phyloP scores from a whole-genome alignment of 2,797 vertebrate species.

The Danionella dracula region DNA sequence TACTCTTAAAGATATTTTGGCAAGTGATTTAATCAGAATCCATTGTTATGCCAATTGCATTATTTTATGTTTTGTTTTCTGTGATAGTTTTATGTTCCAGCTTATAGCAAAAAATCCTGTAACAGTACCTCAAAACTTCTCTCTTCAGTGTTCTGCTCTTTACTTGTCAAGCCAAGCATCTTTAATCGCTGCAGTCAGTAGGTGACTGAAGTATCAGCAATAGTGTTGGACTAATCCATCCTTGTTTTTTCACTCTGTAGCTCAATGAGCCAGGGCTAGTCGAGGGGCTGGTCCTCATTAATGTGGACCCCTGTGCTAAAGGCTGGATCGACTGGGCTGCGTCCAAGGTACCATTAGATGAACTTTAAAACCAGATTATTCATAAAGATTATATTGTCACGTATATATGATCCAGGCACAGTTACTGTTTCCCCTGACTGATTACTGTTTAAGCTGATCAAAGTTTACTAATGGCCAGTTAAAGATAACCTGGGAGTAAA shows the following conservation, averaged over 20 bases:
- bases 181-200: not conserved
- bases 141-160: not conserved
- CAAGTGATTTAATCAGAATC: no score
- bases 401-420: no score
- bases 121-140: not conserved
- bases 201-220: not conserved
- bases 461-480: no score
- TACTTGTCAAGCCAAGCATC: not conserved
- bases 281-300: constrained; percentile 89
- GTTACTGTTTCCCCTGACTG: no score
- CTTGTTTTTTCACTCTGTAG: constrained; percentile 57
- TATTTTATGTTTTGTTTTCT: not conserved
- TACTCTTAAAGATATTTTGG: no score
- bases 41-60: no score
- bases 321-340: constrained; percentile 97
- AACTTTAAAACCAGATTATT: no score
- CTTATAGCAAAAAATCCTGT: not conserved
- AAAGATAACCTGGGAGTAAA: no score
- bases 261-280: constrained; percentile 81
- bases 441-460: no score
- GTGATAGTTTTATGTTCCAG: not conserved
- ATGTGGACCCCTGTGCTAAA: constrained; percentile 90
- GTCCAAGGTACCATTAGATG: constrained; percentile 84
- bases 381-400: no score
- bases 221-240: not conserved